Percentiles rank a stretch among this genome's conserved stretches.
Conservation (phyloP, 2,113 vertebrate genomes). For the Tachysurus fulvidraco region DNA sequence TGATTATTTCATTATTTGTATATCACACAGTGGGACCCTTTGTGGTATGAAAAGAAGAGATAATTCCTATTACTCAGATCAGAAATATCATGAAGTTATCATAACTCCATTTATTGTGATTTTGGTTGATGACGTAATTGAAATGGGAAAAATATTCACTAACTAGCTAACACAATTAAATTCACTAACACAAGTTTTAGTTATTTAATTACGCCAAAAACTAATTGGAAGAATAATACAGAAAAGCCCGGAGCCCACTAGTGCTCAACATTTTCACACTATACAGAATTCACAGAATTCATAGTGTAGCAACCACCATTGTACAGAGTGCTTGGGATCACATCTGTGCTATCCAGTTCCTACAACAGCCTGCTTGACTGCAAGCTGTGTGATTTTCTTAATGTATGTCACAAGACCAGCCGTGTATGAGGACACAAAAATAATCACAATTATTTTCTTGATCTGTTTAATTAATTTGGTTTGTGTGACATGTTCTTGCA, state of each 20-base stretch:
- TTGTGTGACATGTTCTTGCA: neutral
- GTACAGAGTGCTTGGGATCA: neutral
- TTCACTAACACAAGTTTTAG: neutral
- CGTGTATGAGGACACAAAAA: neutral
- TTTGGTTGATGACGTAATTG: neutral
- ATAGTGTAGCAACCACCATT: neutral
- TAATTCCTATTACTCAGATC: neutral
- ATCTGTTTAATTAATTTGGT: neutral
- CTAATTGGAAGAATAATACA: neutral
- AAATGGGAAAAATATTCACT: neutral
- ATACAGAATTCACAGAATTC: neutral
- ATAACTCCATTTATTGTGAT: neutral
- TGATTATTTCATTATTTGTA: neutral
- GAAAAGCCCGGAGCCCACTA: neutral
- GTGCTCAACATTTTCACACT: neutral
- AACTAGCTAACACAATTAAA: neutral
- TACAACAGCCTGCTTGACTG: neutral
- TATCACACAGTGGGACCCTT: neutral
- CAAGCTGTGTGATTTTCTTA: neutral
- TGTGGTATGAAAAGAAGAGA: too few species aligned
- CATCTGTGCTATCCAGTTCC: neutral
- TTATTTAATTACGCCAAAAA: neutral
- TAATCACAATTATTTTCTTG: neutral
- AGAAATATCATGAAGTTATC: neutral
- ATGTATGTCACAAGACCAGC: neutral